Evolutionary conservation across 2,888 invertebrate genomes (phyloP), one percentile per base, ranked within the genome.

Genomic region (Hydriomena furcata): DNA sequence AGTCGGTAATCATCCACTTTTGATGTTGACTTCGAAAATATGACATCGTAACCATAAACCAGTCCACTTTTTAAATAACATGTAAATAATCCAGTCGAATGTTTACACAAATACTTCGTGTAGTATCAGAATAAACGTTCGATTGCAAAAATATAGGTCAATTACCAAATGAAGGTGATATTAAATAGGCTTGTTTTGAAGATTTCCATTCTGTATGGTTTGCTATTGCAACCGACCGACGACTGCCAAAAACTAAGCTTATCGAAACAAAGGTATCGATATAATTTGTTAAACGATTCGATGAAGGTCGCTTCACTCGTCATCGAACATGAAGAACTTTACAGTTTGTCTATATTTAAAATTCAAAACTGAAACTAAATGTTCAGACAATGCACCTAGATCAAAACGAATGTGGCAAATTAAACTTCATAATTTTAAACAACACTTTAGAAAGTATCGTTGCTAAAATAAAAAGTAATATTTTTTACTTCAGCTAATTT

Each of bases 11-110:
- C n/a, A n/a, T n/a, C n/a, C n/a, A n/a, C n/a, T n/a, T n/a, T n/a
- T n/a, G n/a, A n/a, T n/a, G n/a, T n/a, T n/a, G n/a, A n/a, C n/a
- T n/a, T n/a, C n/a, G n/a, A n/a, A 3, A 17, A 4, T 17, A 4
- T 17, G 17, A 3, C 17, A 17, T 61, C 55, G 54, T 58, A 52
- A 61, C 52, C 41, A 46, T 56, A 58, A 61, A 56, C 49, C 28
- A 50, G 41, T 41, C 27, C 25, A 56, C 61, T 61, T 61, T 58
- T 56, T 61, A 58, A 55, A 54, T 51, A 43, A 41, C 50, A 48
- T 38, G 46, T 52, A 38, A 51, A 43, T 36, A 40, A 45, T 47
- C 30, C 6, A 49, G 43, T 52, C 24, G 37, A 55, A 50, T 59
- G 43, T 55, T 40, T 54, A 53, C 45, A 51, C 51, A 55, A 55